Base-by-base conservation (phyloP, 2,797 vertebrate genomes). In the Vipera ursinii region DNA sequence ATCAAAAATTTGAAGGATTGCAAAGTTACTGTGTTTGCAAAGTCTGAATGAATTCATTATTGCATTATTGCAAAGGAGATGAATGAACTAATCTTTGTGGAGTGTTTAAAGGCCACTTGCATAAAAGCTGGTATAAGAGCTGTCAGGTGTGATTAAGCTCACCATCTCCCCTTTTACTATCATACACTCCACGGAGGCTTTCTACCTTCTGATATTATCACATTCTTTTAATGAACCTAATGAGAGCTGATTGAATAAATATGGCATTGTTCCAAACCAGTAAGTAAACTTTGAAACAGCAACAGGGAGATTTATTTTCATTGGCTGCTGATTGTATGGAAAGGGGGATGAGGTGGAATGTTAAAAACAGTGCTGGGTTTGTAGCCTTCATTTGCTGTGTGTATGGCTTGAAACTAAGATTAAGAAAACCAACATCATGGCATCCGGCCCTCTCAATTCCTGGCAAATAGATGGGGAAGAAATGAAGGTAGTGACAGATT, bases 71-170 rank as follows among this genome's bases (percentile, higher is more conserved):
- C 61, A 69, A n/a, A 65, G 38, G 69, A 63, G 44, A 44, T 57
- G 86, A 69, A 90, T 55, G 53, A 86, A 69, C 89, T 89, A 48
- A 92, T 88, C 90, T 89, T 86, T 86, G 38, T 17, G 20, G 78
- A 86, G 87, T 24, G 59, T 26, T 89, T 32, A n/a, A 38, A 88
- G 59, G 87, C 60, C 60, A 60, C 82, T 92, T 92, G 53, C 90
- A 91, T 85, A 89, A 89, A 88, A 91, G 85, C 55, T 89, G 86
- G 57, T 91, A 60, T 91, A 85, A 53, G 87, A 90, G 63, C 86
- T 91, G 86, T 93, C 92, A 89, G 73, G 69, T 59, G 10, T 65
- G 90, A 92, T 88, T 93, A 93, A 93, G 69, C 69, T 90, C 87
- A 69, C 56, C 86, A 59, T 65, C 87, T 92, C 56, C 17, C 63